Conservation (phyloP, 1,140 invertebrate species). For the Cotesia chilonis region DNA sequence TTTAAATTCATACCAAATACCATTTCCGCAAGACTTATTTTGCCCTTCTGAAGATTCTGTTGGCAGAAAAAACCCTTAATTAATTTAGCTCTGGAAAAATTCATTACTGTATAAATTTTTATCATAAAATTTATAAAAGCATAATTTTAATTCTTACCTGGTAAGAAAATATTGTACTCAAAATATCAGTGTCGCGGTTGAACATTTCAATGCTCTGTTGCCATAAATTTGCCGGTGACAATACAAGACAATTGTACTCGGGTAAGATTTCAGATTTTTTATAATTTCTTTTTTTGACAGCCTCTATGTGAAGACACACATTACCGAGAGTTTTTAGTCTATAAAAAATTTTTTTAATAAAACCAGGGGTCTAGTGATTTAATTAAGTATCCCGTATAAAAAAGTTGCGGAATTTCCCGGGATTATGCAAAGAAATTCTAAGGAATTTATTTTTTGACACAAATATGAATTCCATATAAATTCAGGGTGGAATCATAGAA, state of each 20-base stretch:
- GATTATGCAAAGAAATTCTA: no score
- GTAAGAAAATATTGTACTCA: conserved; percentile 83
- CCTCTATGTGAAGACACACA: conserved; percentile 88
- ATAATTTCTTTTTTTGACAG: conserved; percentile 71
- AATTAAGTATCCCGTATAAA: background rate
- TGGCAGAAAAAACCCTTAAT: conserved; percentile 47
- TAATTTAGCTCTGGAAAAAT: conserved; percentile 5
- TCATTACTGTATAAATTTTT: background rate
- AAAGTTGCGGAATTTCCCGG: no score
- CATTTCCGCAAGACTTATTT: conserved; percentile 87
- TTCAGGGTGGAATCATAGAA: no score
- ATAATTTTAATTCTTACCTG: conserved; percentile 68
- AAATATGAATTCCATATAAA: no score
- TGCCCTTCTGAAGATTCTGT: conserved; percentile 78
- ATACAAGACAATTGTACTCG: conserved; percentile 89
- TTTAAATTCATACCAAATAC: conserved; percentile 90
- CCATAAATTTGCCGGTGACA: conserved; percentile 96
- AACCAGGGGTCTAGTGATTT: conserved; percentile 20
- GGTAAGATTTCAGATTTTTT: conserved; percentile 75
- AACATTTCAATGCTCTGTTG: conserved; percentile 81
- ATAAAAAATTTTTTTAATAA: conserved; percentile 40
- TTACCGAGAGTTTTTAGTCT: conserved; percentile 78
- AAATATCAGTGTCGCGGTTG: conserved; percentile 78
- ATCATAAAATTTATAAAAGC: background rate
- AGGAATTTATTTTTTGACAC: no score